A percentile compares a stretch with the other conserved stretches of the same genome.
These are phyloP conservation scores for Nothocercus julius DNA, from an alignment of 2,113 vertebrate genomes.

Conservation along the genomic window DNA sequence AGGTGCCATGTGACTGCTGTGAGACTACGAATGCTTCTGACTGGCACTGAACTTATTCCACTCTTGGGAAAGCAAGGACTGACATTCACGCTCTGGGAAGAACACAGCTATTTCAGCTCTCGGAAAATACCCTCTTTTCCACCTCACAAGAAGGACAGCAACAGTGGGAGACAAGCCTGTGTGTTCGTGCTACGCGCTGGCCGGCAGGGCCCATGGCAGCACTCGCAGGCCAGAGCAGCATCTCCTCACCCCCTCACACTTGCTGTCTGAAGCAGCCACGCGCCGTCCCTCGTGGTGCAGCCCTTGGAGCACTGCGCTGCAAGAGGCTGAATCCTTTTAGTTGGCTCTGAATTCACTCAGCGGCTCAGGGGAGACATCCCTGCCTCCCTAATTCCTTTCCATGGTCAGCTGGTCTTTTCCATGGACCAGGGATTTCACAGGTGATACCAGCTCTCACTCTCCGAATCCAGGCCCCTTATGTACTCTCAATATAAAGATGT, in stretches of 20 bases:
- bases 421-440: neutral
- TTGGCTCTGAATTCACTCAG: neutral
- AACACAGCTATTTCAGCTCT: neutral
- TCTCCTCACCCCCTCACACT: neutral
- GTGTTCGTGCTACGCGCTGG: neutral
- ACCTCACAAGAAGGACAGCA: neutral
- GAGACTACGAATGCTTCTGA: neutral
- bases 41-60: neutral
- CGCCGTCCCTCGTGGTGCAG: neutral
- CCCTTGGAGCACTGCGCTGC: neutral
- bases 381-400: neutral
- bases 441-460: neutral
- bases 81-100: neutral
- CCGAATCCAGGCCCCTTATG: neutral
- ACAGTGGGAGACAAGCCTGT: neutral
- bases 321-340: neutral
- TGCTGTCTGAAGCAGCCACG: neutral
- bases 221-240: neutral
- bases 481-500: neutral
- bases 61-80: neutral
- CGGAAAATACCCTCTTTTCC: neutral
- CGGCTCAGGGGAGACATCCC: neutral
- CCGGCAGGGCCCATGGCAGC: neutral
- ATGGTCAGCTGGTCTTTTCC: neutral
- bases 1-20: neutral